phyloP scores from a whole-genome alignment of 2,113 vertebrate species.

The Sinocyclocheilus rhinocerous region DNA sequence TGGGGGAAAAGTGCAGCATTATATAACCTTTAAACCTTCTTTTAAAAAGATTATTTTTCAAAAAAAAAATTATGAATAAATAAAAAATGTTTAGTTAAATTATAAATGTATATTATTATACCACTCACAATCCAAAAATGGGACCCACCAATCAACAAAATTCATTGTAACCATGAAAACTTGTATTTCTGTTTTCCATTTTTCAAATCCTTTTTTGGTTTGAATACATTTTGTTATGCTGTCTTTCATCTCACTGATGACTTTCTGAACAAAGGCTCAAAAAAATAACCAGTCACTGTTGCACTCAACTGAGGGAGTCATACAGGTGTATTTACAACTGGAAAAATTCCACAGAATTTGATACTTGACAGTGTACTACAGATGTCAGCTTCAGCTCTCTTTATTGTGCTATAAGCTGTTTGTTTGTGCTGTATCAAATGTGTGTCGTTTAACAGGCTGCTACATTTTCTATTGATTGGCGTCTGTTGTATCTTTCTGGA shows the following conservation, averaged over 20 bases:
- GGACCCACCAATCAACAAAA: not conserved
- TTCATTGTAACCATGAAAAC: no score
- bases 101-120: not conserved
- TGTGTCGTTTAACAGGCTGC: not conserved
- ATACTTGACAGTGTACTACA: not conserved
- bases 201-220: not conserved
- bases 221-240: not conserved
- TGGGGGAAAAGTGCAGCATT: not conserved
- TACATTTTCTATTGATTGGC: constrained; percentile 15
- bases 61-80: not conserved
- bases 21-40: not conserved
- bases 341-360: not conserved
- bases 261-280: not conserved
- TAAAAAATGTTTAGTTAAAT: not conserved
- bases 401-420: not conserved
- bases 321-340: not conserved
- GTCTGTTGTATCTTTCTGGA: constrained; percentile 1
- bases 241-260: not conserved
- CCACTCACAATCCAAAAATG: not conserved
- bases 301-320: not conserved
- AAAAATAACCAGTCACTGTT: not conserved
- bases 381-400: not conserved
- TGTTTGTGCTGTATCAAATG: constrained; percentile 25
- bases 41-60: not conserved
- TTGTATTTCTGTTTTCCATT: not conserved